Evolutionary conservation across 2,888 invertebrate species (phyloP), one percentile per base, ranked within the genome.

Genomic region (Amphipyra tragopoginis): DNA sequence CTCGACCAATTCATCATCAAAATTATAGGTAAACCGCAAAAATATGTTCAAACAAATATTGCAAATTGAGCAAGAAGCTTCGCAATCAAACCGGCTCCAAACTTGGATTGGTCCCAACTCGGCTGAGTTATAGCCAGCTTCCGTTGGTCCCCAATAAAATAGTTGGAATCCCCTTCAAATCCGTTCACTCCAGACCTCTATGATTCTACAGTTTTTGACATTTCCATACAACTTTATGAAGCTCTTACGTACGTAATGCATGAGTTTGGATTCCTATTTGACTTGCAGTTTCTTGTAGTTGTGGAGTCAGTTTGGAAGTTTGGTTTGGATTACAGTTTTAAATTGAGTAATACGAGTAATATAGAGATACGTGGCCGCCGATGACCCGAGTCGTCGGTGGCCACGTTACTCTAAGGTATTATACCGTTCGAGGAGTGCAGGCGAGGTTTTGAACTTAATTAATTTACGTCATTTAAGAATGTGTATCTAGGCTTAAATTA

Each of bases 21-120:
- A 55, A 71, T 49, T 47, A 45, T 9, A 59, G 26, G 49, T 50
- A 43, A 38, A 59, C 63, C 63, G 43, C 58, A 58, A 66, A 65
- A 65, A 56, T 57, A 69, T 50, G 69, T 69, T 64, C 65, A 51
- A 77, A 64, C 70, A 61, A 65, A 79, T 69, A 77, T 63, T 63
- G 76, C 70, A 76, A 79, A 79, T 78, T 64, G 77, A 67, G 72
- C 75, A 77, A 76, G 75, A 78, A 77, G 66, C 60, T 75, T 72
- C 75, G 81, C 85, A 86, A 87, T 86, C 86, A 86, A 81, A 87
- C 72, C 71, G 77, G 72, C 76, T 74, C 69, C 73, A 55, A 80
- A 80, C 75, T 87, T 86, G 85, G 88, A 85, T 80, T 70, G 75
- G 64, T 49, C 80, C 86, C 88, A 89, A 86, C 79, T 84, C 64